Evolutionary conservation across 2,113 vertebrate species (phyloP).

Genomic region (Sphyrna mokarran): DNA sequence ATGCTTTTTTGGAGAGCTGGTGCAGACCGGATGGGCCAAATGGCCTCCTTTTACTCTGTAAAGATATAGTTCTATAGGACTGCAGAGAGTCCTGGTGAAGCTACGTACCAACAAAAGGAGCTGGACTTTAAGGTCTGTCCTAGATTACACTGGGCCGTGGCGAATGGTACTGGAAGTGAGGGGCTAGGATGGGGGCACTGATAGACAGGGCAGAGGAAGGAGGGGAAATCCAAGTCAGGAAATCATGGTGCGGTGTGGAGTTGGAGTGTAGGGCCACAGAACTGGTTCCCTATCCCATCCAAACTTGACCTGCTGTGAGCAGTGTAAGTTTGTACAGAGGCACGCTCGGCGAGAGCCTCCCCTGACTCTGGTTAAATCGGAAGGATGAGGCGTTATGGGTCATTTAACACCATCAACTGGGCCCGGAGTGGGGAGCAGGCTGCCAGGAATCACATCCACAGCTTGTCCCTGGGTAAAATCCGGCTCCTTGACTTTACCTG

Average conservation of each 20-base stretch:
- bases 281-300: neutral
- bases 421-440: neutral
- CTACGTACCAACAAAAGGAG: neutral
- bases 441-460: neutral
- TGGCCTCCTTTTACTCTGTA: no score
- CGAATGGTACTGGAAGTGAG: no score
- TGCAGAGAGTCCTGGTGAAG: no score
- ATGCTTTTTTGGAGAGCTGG: no score
- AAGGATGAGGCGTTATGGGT: no score
- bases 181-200: neutral
- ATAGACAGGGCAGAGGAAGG: neutral
- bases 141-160: no score
- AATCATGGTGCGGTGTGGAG: neutral
- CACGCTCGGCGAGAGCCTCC: neutral
- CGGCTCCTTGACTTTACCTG: neutral
- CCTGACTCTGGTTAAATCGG: neutral
- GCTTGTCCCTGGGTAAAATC: neutral
- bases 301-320: neutral
- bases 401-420: no score
- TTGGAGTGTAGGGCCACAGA: neutral
- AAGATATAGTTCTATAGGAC: no score
- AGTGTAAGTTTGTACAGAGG: neutral
- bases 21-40: no score
- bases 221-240: neutral
- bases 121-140: neutral